Evolutionary conservation across 2,113 vertebrate species (phyloP), one percentile per base, ranked within the genome.

Genomic region (Phrynosoma platyrhinos): DNA sequence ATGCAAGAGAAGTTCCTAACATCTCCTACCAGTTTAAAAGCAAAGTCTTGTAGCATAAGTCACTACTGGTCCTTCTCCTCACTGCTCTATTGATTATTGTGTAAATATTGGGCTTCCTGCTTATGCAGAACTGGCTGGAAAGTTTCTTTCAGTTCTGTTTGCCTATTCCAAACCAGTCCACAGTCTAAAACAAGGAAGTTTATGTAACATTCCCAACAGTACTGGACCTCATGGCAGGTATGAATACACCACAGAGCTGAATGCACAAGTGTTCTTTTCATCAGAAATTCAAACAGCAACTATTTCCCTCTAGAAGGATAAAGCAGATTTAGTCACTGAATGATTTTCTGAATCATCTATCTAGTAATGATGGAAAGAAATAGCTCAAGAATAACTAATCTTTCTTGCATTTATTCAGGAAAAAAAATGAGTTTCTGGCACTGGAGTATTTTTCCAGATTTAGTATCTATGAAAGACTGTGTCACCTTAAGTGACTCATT

Each of bases 181-280:
- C 92, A 93, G 91, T 94, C 95, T 92, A 94, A 95, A 96, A 97
- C 96, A 97, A 97, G 96, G 91, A 95, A 96, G 94, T 96, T 96
- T 97, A 94, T 97, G 95, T 96, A 96, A 96, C 13, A 40, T 92
- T 96, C 94, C 96, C 84, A n/a, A 93, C 96, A 95, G 88, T 87
- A 83, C 92, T 93, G 84, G 8, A 94, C 94, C 94, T 95, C 94
- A 72, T 82, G 96, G 94, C 92, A 95, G 94, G 95, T 96, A 97
- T 95, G 95, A 97, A 96, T 94, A 94, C 85, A 93, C 94, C 93
- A 95, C 91, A 95, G 93, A 95, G 88, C 95, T 97, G 97, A 97
- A 97, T 97, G 96, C 93, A 97, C 96, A 97, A 96, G 95, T 79
- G 83, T 92, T 93, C 91, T 92, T 97, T 97, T 97, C 96, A 97